Evolutionary conservation across 2,888 invertebrate species (phyloP).

Genomic region (Sarcophaga rosellei): DNA sequence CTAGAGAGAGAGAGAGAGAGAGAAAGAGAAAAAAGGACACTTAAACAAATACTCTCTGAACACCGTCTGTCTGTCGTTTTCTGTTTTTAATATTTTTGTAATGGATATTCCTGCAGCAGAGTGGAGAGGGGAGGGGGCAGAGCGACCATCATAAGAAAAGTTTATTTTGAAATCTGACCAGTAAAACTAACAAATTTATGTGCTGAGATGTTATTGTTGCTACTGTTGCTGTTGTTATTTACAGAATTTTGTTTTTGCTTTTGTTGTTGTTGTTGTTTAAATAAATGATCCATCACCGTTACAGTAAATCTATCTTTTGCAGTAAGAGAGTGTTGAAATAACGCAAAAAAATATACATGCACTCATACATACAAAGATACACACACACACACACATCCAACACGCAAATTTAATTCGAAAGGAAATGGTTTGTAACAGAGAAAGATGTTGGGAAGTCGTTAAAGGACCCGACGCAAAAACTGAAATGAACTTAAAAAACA

Average conservation of each 20-base stretch:
- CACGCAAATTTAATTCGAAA: slow-evolving; percentile 14
- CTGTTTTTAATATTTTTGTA: neutral
- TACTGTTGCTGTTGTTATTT: slow-evolving; percentile 13
- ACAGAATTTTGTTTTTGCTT: neutral
- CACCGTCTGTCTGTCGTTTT: neutral
- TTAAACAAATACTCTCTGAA: neutral
- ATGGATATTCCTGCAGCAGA: neutral
- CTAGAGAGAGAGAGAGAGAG: no score
- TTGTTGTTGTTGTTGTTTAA: slow-evolving; percentile 70
- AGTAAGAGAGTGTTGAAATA: slow-evolving; percentile 61
- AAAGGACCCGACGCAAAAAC: neutral
- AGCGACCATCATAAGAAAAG: neutral
- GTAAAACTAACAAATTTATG: slow-evolving; percentile 56
- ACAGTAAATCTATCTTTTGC: slow-evolving; percentile 77
- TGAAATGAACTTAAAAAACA: neutral
- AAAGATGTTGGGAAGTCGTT: slow-evolving; percentile 32
- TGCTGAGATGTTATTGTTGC: slow-evolving; percentile 15
- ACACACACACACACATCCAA: neutral
- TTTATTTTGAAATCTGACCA: slow-evolving; percentile 42
- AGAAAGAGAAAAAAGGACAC: slow-evolving; percentile 18
- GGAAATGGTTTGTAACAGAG: slow-evolving; percentile 47
- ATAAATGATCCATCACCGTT: slow-evolving; percentile 80
- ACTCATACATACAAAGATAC: neutral
- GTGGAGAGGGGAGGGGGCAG: neutral
- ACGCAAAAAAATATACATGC: slow-evolving; percentile 13